Percentiles rank a stretch among this genome's conserved stretches.
phyloP scores from a whole-genome alignment of 2,797 vertebrate species.

The Cryptoprocta ferox region DNA sequence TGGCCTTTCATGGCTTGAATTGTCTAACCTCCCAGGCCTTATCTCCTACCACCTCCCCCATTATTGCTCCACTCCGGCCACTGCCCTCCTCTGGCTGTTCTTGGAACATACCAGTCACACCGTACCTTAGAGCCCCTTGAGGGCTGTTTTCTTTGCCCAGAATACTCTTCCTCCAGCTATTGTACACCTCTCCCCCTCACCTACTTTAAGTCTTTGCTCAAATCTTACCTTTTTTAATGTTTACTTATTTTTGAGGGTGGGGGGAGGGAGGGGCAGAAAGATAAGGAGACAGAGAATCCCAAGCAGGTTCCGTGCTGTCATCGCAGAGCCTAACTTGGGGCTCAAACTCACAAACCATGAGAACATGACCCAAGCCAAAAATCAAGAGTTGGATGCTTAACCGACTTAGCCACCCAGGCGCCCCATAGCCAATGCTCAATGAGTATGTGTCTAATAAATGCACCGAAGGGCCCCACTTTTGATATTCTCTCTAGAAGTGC shows the following conservation, averaged over 20 bases:
- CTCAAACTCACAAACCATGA: no score
- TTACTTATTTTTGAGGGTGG: no score
- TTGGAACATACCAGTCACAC: not conserved
- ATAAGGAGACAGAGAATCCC: no score
- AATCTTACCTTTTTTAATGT: not conserved
- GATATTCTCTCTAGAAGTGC: not conserved
- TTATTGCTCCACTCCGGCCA: not conserved
- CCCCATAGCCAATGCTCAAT: not conserved
- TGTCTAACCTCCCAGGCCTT: not conserved
- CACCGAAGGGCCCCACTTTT: not conserved
- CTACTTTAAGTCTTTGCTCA: not conserved
- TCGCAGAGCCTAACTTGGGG: no score
- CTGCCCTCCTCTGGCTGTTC: not conserved
- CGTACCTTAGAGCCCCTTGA: not conserved
- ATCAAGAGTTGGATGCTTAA: no score
- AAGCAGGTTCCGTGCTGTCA: no score
- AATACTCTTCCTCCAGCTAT: not conserved
- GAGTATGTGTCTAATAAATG: not conserved
- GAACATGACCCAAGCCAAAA: no score
- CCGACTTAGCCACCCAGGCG: no score
- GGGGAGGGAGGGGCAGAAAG: no score
- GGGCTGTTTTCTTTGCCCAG: not conserved
- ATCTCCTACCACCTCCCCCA: not conserved
- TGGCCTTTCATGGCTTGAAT: not conserved
- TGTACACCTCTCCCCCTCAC: not conserved